Conservation (phyloP, 2,113 vertebrate genomes). For the Heterotis niloticus region DNA sequence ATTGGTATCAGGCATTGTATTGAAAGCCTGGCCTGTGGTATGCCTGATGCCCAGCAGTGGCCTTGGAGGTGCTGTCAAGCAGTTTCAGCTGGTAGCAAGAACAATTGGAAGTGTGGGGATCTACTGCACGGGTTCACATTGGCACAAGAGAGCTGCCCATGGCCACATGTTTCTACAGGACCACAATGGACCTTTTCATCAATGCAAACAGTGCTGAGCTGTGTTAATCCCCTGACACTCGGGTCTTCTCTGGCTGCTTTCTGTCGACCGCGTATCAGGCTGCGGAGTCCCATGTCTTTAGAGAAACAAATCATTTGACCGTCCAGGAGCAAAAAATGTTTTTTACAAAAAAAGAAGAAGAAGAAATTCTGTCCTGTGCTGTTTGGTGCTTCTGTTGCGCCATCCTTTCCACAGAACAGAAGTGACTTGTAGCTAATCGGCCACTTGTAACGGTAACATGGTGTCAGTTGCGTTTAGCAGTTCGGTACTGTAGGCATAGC, state of each 20-base stretch:
- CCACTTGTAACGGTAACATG: too few species aligned
- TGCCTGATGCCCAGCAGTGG: not conserved
- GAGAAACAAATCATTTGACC: not conserved
- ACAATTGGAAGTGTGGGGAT: not conserved
- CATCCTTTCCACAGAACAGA: not conserved
- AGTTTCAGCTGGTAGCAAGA: not conserved
- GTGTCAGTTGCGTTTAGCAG: too few species aligned
- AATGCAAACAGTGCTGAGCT: not conserved
- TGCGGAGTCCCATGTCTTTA: not conserved
- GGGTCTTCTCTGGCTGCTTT: not conserved
- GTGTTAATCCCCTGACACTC: not conserved
- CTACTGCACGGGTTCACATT: not conserved
- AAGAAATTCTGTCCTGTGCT: conserved; percentile 7
- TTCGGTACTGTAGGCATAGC: not conserved
- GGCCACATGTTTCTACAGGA: not conserved
- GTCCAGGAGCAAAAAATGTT: not conserved
- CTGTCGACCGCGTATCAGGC: not conserved
- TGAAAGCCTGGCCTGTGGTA: too few species aligned
- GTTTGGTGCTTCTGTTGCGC: not conserved
- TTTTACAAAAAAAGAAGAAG: too few species aligned
- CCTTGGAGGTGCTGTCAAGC: not conserved
- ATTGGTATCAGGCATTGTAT: too few species aligned
- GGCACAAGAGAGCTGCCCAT: not conserved
- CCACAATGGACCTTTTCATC: not conserved
- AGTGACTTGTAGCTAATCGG: too few species aligned